Percentiles rank a stretch among this genome's conserved stretches.
These are phyloP conservation scores for Actenoides lindsayi DNA, from an alignment of 2,113 vertebrate species.

Conservation along the genomic window DNA sequence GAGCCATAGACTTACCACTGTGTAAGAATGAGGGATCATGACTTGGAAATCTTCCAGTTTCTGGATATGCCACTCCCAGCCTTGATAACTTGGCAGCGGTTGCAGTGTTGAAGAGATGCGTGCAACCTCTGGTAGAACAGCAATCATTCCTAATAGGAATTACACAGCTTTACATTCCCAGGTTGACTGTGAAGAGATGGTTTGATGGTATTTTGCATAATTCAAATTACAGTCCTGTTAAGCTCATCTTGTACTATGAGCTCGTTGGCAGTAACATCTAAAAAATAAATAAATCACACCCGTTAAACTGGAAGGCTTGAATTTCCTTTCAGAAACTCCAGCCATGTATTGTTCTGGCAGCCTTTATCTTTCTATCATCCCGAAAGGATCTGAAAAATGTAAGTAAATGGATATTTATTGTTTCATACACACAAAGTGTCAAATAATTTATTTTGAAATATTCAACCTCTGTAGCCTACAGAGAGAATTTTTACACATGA, in stretches of 20 bases:
- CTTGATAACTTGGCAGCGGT: background rate
- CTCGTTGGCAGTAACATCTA: background rate
- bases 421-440: background rate
- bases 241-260: background rate
- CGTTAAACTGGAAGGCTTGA: background rate
- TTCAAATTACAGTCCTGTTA: background rate
- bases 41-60: conserved; percentile 29
- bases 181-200: background rate
- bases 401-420: background rate
- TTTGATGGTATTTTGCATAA: conserved; percentile 30
- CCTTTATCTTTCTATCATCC: background rate
- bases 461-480: background rate
- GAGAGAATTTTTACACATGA: background rate
- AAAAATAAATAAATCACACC: background rate
- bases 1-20: background rate
- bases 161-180: background rate
- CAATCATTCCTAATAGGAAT: background rate
- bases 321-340: background rate
- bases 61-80: background rate
- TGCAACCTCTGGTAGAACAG: background rate
- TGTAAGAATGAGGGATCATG: background rate
- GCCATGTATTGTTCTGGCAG: background rate
- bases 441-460: background rate
- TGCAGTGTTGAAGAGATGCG: background rate
- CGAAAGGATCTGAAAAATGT: background rate